Conservation (phyloP, 2,797 vertebrate species). For the Enteromius argenteus region DNA sequence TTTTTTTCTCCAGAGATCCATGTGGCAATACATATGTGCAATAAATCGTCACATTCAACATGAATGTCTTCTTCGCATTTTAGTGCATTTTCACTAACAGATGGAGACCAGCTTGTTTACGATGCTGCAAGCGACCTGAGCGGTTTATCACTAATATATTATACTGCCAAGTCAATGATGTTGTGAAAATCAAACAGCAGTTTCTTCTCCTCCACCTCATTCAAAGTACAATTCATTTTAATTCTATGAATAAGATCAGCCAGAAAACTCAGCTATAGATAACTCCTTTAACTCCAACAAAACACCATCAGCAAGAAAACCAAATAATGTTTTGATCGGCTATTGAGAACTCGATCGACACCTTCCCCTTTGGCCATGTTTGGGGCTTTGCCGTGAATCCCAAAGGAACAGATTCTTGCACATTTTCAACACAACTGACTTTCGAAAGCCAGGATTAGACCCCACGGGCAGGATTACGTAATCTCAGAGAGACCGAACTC, state of each 20-base stretch:
- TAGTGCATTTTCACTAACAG: neutral
- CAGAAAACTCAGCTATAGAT: neutral
- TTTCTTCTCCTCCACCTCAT: neutral
- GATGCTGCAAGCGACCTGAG: neutral
- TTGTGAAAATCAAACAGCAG: neutral
- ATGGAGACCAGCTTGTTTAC: neutral
- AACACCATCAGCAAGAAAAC: neutral
- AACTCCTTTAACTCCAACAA: neutral
- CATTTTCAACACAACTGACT: constrained; percentile 14
- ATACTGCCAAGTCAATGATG: neutral
- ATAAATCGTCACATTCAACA: neutral
- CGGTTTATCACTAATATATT: neutral
- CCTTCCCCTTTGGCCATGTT: neutral
- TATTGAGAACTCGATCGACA: neutral
- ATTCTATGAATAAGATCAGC: neutral
- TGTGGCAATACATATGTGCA: neutral
- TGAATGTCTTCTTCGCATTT: neutral
- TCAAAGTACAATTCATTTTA: neutral
- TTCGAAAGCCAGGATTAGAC: constrained; percentile 27
- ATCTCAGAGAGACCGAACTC: constrained; percentile 31
- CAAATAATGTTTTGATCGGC: neutral
- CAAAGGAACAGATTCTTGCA: constrained; percentile 13
- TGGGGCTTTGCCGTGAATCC: neutral
- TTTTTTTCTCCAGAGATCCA: neutral
- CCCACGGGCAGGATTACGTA: constrained; percentile 37